phyloP scores from a whole-genome alignment of 2,113 vertebrate species.

The Siniperca chuatsi region DNA sequence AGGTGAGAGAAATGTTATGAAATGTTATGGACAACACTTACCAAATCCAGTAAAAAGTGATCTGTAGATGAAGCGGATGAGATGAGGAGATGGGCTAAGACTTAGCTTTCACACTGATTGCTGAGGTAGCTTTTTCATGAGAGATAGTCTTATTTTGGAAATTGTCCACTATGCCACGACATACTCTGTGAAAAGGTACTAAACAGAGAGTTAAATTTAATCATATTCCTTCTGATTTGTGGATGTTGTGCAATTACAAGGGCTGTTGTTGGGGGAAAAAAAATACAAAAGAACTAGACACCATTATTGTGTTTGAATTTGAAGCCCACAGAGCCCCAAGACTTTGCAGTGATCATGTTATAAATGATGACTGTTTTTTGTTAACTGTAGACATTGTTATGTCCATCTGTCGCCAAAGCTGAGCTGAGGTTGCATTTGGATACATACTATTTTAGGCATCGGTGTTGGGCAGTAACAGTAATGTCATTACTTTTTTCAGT shows the following conservation, averaged over 20 bases:
- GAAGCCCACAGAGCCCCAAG: background rate
- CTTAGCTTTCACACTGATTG: conserved; percentile 13
- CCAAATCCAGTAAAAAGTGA: conserved; percentile 12
- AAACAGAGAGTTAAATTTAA: background rate
- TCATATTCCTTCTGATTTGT: background rate
- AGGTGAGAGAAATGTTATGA: conserved; percentile 3
- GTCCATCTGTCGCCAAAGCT: background rate
- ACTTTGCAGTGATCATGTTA: background rate
- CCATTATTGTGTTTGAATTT: background rate
- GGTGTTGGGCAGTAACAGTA: no score
- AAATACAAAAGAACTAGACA: background rate
- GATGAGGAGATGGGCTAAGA: background rate
- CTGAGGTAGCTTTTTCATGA: background rate
- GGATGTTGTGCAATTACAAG: background rate
- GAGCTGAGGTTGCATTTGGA: background rate
- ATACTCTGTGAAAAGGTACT: background rate
- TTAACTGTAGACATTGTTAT: background rate
- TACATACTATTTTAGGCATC: background rate
- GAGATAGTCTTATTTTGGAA: background rate
- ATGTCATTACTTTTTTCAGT: background rate
- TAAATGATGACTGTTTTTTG: background rate
- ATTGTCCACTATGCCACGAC: background rate
- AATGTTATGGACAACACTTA: conserved; percentile 1
- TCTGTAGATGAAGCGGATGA: conserved; percentile 2
- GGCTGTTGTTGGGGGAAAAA: background rate